Evolutionary conservation across 2,113 vertebrate species (phyloP).

Genomic region (Alexandromys fortis): DNA sequence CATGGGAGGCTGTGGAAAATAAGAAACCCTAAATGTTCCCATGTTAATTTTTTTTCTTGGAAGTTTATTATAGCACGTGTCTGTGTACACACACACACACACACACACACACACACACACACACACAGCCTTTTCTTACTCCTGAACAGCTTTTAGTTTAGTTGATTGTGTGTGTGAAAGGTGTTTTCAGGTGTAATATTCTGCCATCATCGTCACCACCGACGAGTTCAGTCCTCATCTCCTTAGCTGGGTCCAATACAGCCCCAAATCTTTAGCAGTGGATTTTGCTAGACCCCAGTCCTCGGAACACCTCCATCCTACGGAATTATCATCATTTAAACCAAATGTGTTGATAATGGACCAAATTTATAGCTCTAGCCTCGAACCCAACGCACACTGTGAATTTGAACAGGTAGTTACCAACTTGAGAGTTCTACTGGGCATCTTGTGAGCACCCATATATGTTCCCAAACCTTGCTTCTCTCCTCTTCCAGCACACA

Average conservation of each 20-base stretch:
- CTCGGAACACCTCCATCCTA: not conserved
- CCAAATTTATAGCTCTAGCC: not conserved
- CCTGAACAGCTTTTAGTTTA: not conserved
- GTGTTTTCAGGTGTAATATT: not conserved
- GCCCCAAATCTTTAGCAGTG: not conserved
- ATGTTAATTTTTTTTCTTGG: conserved; percentile 24
- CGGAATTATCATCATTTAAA: not conserved
- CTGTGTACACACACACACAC: not conserved
- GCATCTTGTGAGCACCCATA: not conserved
- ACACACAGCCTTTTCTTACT: not conserved
- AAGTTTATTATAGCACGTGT: not conserved
- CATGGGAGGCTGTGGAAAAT: not conserved
- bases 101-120: not conserved
- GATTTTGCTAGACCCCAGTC: not conserved
- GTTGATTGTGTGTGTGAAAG: not conserved
- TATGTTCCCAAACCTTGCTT: not conserved
- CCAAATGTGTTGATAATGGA: not conserved
- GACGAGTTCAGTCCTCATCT: not conserved
- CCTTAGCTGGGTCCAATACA: not conserved
- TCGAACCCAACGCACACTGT: not conserved
- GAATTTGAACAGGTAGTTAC: not conserved
- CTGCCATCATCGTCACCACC: not conserved
- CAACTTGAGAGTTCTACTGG: not conserved
- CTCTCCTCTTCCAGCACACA: not conserved
- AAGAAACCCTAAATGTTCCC: not conserved